phyloP scores from a whole-genome alignment of 2,113 vertebrate species.

The Todiramphus chloris region DNA sequence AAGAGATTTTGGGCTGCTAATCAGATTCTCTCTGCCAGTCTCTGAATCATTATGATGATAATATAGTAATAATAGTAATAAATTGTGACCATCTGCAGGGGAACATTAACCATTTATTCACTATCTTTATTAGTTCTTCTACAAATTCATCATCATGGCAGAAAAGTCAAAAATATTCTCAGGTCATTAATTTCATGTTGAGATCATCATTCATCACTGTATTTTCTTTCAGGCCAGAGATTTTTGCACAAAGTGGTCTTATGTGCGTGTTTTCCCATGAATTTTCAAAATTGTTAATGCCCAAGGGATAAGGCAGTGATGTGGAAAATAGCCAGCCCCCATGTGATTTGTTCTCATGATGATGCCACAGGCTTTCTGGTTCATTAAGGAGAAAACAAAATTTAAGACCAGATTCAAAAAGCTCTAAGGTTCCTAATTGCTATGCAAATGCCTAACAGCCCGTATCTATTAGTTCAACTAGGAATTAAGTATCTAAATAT shows the following conservation, averaged over 20 bases:
- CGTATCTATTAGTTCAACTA: not conserved
- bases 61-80: constrained; percentile 61
- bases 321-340: not conserved
- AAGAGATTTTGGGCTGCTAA: not conserved
- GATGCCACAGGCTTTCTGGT: not conserved
- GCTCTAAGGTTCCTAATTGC: not conserved
- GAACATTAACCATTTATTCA: constrained; percentile 50
- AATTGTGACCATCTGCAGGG: constrained; percentile 28
- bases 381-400: not conserved
- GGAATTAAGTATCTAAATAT: not conserved
- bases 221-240: not conserved
- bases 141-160: constrained; percentile 29
- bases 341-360: not conserved
- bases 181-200: constrained; percentile 30
- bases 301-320: not conserved
- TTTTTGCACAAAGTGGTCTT: not conserved
- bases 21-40: constrained; percentile 15
- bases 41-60: constrained; percentile 45
- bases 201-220: not conserved
- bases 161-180: constrained; percentile 36
- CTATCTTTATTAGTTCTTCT: constrained; percentile 44
- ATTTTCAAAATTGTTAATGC: constrained; percentile 4
- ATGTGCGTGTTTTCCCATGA: not conserved
- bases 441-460: not conserved
- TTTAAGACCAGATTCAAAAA: not conserved